phyloP scores from a whole-genome alignment of 2,797 vertebrate genomes.

The Coregonus ussuriensis region DNA sequence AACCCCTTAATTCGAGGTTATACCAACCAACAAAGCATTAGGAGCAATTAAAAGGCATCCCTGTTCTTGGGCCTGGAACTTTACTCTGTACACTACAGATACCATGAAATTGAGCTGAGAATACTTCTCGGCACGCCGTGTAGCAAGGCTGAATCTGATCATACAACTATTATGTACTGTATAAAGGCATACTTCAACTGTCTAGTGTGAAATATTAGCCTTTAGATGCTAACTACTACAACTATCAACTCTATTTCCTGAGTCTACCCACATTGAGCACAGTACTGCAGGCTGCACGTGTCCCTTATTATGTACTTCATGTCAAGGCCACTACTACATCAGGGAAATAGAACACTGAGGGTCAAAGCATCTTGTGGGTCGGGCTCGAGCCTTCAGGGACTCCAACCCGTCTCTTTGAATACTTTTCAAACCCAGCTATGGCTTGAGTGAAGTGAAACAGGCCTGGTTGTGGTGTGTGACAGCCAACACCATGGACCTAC shows the following conservation, averaged over 20 bases:
- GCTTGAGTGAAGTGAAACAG: slow-evolving; percentile 14
- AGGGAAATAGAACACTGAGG: slow-evolving; percentile 3
- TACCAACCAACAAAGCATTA: slow-evolving; percentile 15
- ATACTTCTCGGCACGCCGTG: too few relatives aligned
- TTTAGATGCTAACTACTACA: neutral
- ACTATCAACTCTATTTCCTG: neutral
- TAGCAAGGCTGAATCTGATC: neutral
- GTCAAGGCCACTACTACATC: neutral
- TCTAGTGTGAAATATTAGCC: neutral
- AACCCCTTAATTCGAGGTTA: neutral
- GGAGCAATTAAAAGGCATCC: slow-evolving; percentile 15
- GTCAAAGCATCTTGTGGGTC: slow-evolving; percentile 25
- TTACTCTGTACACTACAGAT: neutral
- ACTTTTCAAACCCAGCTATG: slow-evolving; percentile 42
- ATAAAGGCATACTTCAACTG: neutral
- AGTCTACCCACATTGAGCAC: neutral
- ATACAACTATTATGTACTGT: neutral
- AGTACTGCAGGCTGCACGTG: neutral
- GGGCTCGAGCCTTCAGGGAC: slow-evolving; percentile 26
- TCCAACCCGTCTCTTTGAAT: slow-evolving; percentile 56
- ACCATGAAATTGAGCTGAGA: neutral
- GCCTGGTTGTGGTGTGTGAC: neutral
- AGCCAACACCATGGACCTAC: neutral
- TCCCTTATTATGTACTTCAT: neutral
- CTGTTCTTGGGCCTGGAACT: neutral